Evolutionary conservation across 2,888 invertebrate species (phyloP), one percentile per base, ranked within the genome.

Genomic region (Bugula neritina): DNA sequence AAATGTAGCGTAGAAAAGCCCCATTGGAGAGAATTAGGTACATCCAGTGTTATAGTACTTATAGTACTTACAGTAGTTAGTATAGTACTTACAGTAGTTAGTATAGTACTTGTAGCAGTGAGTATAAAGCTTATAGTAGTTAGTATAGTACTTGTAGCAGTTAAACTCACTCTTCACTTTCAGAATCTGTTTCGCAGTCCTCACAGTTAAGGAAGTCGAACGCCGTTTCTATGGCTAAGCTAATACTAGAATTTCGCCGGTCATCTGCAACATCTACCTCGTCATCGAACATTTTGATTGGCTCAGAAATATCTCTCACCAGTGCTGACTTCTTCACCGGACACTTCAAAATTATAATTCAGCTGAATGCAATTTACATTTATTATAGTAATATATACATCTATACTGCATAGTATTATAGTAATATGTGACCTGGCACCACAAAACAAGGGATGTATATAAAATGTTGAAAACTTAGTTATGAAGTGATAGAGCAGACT

Each of bases 191-290:
- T 3, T 43, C 70, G 25, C 70, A 70, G 3, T 83, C 84, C 73
- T 85, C 85, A 17, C 83, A 82, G 75, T 87, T 85, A 29, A 87
- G 82, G 78, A 87, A 87, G 78, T 86, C 86, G 77, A 87, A 87
- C 57, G 85, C 87, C 74, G 82, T 84, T 78, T 86, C 86, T 74
- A 87, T 85, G 58, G 86, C 85, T 71, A 86, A 80, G 77, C 85
- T 86, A 73, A 85, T 82, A 75, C 82, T 82, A 70, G 85, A 85
- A 3, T 21, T 35, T 10, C 70, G 31, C 17, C 70, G n/a, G 43
- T 43, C 43, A 5, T 43, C 43, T 10, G 10, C 17, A 5, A 10
- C 43, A 43, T 17, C 17, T 17, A 43, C 5, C 43, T 10, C 17
- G 10, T 43, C 43, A 43, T 5, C 17, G 43, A 17, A 10, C 43